Evolutionary conservation across 2,888 invertebrate genomes (phyloP), one percentile per base, ranked within the genome.

Genomic region (Microctonus hyperodae): DNA sequence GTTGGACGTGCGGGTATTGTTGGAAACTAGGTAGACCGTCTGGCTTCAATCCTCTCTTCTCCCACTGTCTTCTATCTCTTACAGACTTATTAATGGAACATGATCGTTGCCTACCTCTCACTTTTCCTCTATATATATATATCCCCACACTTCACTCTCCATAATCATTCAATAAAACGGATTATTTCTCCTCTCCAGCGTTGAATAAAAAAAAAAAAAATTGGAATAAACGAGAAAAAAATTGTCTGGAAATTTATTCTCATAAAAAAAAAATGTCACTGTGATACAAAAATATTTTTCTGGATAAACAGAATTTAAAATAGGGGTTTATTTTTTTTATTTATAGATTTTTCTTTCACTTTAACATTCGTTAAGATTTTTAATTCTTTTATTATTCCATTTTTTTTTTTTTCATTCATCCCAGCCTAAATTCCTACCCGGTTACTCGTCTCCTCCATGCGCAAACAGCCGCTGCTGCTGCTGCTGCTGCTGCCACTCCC

Each of bases 11-110:
- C 53, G 63, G 67, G 59, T 59, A 64, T 67, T 63, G 63, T 67
- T 63, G 63, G 44, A 67, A 67, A 67, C 57, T 67, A 67, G 67
- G 67, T 67, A 67, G 67, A 67, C 67, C 67, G 67, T 67, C 67
- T 67, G 67, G 67, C 67, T 64, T 67, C 67, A 48, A 67, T 67
- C 35, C 67, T 59, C 58, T 53, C 25, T 31, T 37, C 67, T 53
- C 53, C 28, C 53, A 28, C 55, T 23, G 40, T 53, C 62, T 63
- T 53, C 55, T 44, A 60, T 51, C 53, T 62, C 51, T n/a, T 25
- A 25, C 28, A 37, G 58, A 57, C 63, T 67, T 64, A 67, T 67
- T 67, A 67, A 67, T 67, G 59, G 67, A 67, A 67, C 63, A 67
- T 67, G 63, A 67, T 67, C 51, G 58, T 58, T 23, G 50, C 37